These are phyloP conservation scores for Drosophila pachea DNA, from an alignment of 1,140 invertebrate species.

Conservation along the genomic window DNA sequence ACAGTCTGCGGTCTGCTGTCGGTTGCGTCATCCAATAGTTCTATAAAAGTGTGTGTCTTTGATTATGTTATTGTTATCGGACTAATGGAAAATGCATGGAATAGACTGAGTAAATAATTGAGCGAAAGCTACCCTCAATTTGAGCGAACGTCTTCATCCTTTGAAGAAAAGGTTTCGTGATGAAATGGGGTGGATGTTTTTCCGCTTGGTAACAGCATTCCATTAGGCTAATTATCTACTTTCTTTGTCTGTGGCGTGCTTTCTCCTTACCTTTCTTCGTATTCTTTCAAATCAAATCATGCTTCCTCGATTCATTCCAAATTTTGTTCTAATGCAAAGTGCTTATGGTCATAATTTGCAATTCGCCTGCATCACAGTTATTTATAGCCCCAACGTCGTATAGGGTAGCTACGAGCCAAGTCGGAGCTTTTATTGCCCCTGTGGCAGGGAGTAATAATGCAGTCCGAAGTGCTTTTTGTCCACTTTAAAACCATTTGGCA, in stretches of 20 bases:
- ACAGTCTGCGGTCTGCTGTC: slow-evolving; percentile 15
- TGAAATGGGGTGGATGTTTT: no score
- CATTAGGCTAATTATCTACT: not conserved
- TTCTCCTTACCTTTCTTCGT: no score
- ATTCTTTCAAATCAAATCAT: no score
- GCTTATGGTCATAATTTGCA: not conserved
- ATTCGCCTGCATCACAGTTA: not conserved
- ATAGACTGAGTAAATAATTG: slow-evolving; percentile 8
- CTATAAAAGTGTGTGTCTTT: not conserved
- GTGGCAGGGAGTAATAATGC: slow-evolving; percentile 8
- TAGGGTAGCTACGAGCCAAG: not conserved
- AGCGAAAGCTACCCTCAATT: not conserved
- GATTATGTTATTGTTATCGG: slow-evolving; percentile 43
- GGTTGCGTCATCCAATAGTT: slow-evolving; percentile 19
- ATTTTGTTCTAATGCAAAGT: not conserved
- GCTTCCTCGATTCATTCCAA: no score
- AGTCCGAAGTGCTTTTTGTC: slow-evolving; percentile 18
- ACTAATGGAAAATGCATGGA: slow-evolving; percentile 31
- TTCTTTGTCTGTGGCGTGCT: no score
- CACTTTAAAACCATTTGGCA: slow-evolving; percentile 23
- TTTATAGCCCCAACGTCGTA: not conserved
- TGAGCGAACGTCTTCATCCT: not conserved
- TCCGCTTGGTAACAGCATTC: not conserved
- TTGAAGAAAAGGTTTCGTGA: not conserved
- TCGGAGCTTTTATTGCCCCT: not conserved